These are phyloP conservation scores for Coregonus ussuriensis DNA, from an alignment of 2,797 vertebrate genomes.

Conservation along the genomic window DNA sequence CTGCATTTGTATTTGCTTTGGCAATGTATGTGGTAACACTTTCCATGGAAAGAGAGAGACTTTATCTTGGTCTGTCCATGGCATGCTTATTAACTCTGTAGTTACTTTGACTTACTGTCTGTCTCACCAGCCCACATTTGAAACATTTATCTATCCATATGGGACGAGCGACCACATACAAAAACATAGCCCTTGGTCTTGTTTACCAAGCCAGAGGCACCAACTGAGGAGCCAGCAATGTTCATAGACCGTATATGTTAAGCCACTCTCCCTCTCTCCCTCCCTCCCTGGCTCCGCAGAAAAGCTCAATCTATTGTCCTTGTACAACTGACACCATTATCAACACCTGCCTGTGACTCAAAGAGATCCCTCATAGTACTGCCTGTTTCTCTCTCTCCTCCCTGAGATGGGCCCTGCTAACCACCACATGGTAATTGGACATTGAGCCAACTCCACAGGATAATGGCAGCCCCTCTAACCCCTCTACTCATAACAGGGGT, in stretches of 20 bases:
- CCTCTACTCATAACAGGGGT: background rate
- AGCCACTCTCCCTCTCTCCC: background rate
- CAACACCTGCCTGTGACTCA: background rate
- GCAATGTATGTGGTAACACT: too few species aligned
- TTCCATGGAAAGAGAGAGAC: too few species aligned
- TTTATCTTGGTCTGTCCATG: background rate
- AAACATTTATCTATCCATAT: background rate
- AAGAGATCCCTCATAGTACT: background rate
- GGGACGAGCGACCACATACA: too few species aligned
- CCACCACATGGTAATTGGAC: background rate
- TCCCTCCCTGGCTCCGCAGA: background rate
- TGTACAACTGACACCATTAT: background rate
- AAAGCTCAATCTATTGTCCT: background rate
- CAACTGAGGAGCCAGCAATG: background rate
- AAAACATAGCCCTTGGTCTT: background rate
- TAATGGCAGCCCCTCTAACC: constrained; percentile 1
- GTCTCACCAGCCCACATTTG: background rate
- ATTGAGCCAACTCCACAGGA: background rate
- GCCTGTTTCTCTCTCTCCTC: background rate
- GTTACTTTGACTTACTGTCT: background rate
- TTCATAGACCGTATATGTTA: too few species aligned
- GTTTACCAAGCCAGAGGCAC: background rate
- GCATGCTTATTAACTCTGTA: background rate
- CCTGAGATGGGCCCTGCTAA: background rate
- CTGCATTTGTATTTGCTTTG: too few species aligned